Evolutionary conservation across 2,797 vertebrate species (phyloP), one percentile per base, ranked within the genome.

Genomic region (Phataginus tricuspis): DNA sequence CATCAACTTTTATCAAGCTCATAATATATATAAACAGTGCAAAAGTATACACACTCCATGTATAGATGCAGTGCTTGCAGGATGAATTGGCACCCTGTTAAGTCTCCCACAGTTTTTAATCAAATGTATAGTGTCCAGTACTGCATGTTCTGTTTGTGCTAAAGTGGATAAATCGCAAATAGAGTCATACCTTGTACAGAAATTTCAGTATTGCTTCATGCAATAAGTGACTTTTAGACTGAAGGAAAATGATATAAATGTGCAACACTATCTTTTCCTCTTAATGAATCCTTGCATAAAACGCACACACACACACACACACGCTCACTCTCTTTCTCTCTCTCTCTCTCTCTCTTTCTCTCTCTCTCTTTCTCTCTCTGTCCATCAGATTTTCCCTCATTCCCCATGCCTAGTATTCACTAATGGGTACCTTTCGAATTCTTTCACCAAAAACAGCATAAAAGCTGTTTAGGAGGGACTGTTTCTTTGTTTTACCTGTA

Each of bases 351-450:
- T 39, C 39, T 39, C 39, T 39, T 4, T 39, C 7, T 45, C 45
- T 45, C 45, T 45, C 45, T 45, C 10, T 45, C 45, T 45, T 10
- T 45, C 45, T 45, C 45, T 11, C 45, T 45, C 37, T 96, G 86
- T 85, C 94, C 88, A 97, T 89, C 72, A 94, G 95, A 39, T 69
- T 71, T 37, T 93, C 66, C 91, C 55, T 97, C 82, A 74, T 75
- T 96, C 68, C 66, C 87, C 84, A 95, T 87, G 78, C 89, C 96
- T 84, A 74, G 84, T 92, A 96, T 91, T 98, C 55, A 95, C 97
- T 97, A 97, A 89, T 78, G 90, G 93, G 86, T 11, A 10, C 61
- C 96, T 68, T 72, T 96, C 86, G 87, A 96, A 92, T 98, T 95
- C 72, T 94, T 84, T 84, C 86, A 53, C 96, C 96, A 83, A 97